Conservation (phyloP, 1,140 invertebrate genomes). For the Procambarus virginalis region DNA sequence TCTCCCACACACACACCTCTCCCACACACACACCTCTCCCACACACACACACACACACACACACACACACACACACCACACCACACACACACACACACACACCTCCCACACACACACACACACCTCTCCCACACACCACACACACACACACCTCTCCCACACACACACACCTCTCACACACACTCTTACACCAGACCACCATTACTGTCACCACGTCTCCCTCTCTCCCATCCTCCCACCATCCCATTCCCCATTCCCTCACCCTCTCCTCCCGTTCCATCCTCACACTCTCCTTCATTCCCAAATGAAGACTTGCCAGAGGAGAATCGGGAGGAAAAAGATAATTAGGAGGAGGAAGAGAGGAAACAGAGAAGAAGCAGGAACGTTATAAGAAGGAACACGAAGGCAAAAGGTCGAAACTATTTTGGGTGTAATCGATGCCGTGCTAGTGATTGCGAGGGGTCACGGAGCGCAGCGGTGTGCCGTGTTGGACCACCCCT, state of each 20-base stretch:
- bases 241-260: neutral
- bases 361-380: neutral
- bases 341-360: neutral
- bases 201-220: neutral
- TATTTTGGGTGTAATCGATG: no score
- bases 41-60: no score
- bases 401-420: no score
- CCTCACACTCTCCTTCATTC: neutral
- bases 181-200: neutral
- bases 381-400: neutral
- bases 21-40: no score
- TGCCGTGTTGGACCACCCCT: no score
- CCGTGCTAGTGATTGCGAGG: no score
- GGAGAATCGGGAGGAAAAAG: neutral
- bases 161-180: conserved; percentile 3
- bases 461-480: no score
- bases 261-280: neutral
- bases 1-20: no score
- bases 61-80: no score
- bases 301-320: no score
- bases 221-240: neutral
- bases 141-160: conserved; percentile 8
- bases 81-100: no score
- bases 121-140: neutral
- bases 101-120: no score